Base-by-base conservation (phyloP, 2,113 vertebrate species). In the Girardinichthys multiradiatus region DNA sequence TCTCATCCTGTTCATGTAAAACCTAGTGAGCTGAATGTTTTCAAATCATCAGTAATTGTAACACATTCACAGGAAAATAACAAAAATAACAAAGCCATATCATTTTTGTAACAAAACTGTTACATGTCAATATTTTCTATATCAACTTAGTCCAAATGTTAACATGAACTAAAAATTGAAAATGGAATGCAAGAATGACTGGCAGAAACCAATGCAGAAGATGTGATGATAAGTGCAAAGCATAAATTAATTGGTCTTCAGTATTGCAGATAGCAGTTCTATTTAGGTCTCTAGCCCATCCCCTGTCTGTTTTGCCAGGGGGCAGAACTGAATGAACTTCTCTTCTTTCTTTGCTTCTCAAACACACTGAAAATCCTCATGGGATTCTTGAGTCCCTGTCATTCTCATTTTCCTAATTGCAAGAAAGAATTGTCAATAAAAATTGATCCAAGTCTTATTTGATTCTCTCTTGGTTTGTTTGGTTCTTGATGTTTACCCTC, bases 391-490 rank as follows among this genome's bases (percentile, higher is more conserved):
- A 77, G 35, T 68, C 61, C 39, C 48, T 2, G 57, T 70, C 70
- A 63, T 57, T 42, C 27, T 61, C 21, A 1, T 68, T 59, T 42
- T 61, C 70, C 74, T 86, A 84, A 82, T 85, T 86, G 70, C 71
- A 68, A 45, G 57, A 75, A 68, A 82, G 62, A 81, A 58, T 78
- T 67, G 80, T 79, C 82, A 75, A 91, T 87, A 86, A 57, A 70
- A 61, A 68, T 37, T 72, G 84, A 84, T 75, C 82, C 62, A 5
- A 45, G 62, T 19, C 37, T 85, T 84, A 84, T 85, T 73, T 62
- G 60, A 86, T 79, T 59, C 64, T 63, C 73, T 33, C 59, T 31
- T 45, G 68, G 58, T 71, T 71, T 71, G 68, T 77, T 83, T 75
- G 67, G 51, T 29, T 79, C 37, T 28, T 64, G 31, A 24, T 85